Evolutionary conservation across 2,797 vertebrate species (phyloP).

Genomic region (Megaceryle alcyon): DNA sequence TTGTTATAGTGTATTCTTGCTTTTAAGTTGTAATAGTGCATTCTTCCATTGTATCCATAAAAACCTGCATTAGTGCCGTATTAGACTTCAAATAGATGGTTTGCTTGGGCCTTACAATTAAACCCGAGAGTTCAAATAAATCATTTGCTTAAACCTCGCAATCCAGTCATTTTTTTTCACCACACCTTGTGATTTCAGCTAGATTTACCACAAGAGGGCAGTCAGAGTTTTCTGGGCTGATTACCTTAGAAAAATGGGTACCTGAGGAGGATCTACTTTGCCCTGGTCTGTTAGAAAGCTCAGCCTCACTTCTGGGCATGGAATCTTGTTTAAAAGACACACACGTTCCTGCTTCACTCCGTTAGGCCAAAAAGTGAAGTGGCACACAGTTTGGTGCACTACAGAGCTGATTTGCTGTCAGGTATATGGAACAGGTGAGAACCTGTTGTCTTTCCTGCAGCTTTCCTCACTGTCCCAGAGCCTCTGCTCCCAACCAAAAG

Average conservation of each 20-base stretch:
- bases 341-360: not conserved
- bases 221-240: not conserved
- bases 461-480: not conserved
- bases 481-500: not conserved
- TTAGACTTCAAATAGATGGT: too few species aligned
- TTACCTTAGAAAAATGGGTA: not conserved
- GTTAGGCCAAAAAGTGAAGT: not conserved
- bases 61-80: too few species aligned
- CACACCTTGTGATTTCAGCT: not conserved
- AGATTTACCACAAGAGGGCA: not conserved
- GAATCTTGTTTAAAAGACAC: not conserved
- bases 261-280: not conserved
- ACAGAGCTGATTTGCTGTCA: not conserved
- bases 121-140: too few species aligned
- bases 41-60: too few species aligned
- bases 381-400: not conserved
- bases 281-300: not conserved
- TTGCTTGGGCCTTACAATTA: too few species aligned
- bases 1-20: too few species aligned
- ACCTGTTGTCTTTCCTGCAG: not conserved
- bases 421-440: not conserved
- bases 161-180: too few species aligned
- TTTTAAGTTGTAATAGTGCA: too few species aligned
- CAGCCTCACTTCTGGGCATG: not conserved
- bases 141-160: too few species aligned